These are phyloP conservation scores for Anas platyrhynchos DNA, from an alignment of 2,113 vertebrate genomes.

Conservation along the genomic window DNA sequence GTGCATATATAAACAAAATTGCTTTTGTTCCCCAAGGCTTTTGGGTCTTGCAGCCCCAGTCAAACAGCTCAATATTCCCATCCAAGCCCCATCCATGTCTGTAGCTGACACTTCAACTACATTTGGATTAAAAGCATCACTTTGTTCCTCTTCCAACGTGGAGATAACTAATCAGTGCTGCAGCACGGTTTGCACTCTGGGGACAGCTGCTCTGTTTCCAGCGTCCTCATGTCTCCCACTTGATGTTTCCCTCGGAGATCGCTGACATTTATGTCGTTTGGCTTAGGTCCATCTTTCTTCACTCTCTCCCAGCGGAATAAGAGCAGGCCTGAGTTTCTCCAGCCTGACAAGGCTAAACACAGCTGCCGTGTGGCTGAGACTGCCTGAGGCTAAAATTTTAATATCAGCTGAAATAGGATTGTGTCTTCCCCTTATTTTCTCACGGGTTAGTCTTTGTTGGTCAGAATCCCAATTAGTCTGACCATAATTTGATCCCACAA, in stretches of 20 bases:
- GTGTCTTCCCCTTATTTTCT: slow-evolving; percentile 13
- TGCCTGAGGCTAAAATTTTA: slow-evolving; percentile 5
- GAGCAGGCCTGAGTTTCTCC: not conserved
- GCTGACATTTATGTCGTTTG: not conserved
- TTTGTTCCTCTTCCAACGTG: not conserved
- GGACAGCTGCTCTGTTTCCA: not conserved
- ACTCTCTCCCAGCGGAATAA: not conserved
- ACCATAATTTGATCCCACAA: slow-evolving; percentile 11
- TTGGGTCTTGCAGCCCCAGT: not conserved
- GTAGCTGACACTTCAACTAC: not conserved
- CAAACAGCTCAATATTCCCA: not conserved
- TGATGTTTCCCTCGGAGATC: not conserved
- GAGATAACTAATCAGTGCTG: fast-evolving
- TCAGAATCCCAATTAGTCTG: slow-evolving; percentile 8
- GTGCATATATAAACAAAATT: not conserved
- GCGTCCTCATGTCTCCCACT: not conserved
- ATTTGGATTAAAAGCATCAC: not conserved
- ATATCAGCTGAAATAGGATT: not conserved
- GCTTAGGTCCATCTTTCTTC: not conserved
- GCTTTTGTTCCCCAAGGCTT: not conserved
- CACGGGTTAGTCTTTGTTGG: not conserved
- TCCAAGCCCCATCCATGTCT: not conserved
- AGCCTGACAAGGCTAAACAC: not conserved
- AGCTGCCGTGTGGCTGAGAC: slow-evolving; percentile 50
- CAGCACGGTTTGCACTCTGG: not conserved